phyloP scores from a whole-genome alignment of 2,797 vertebrate genomes.

The Rhinella marina region DNA sequence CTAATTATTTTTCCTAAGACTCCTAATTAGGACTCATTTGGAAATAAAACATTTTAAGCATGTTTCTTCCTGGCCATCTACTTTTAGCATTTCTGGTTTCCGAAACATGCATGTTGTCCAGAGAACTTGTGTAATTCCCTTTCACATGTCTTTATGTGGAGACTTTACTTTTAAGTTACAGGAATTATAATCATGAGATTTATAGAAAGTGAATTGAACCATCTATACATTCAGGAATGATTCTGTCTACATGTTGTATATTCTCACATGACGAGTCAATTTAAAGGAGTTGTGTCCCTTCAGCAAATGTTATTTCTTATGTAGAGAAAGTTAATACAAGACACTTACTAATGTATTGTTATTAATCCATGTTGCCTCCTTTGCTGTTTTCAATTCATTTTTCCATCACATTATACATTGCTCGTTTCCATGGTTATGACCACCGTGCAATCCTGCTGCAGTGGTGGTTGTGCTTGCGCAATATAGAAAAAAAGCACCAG shows the following conservation, averaged over 20 bases:
- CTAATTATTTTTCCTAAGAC: conserved; percentile 56
- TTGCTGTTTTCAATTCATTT: too few species aligned
- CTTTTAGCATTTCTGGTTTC: conserved; percentile 38
- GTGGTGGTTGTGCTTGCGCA: too few species aligned
- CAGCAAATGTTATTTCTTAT: background rate
- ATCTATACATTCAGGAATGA: background rate
- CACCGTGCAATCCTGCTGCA: too few species aligned
- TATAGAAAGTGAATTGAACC: background rate
- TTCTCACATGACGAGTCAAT: background rate
- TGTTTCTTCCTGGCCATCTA: conserved; percentile 50
- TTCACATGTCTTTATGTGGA: background rate
- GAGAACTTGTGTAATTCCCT: background rate
- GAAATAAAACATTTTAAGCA: conserved; percentile 48
- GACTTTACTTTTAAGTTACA: background rate
- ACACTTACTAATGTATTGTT: too few species aligned
- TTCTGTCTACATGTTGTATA: background rate
- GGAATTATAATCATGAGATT: background rate
- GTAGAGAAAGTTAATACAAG: too few species aligned
- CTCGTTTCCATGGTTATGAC: too few species aligned
- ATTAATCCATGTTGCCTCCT: too few species aligned
- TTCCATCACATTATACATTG: too few species aligned
- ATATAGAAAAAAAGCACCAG: too few species aligned
- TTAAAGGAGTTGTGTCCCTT: background rate
- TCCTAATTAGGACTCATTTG: conserved; percentile 60
- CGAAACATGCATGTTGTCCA: conserved; percentile 29